A percentile compares a stretch with the other conserved stretches of the same genome.
Evolutionary conservation across 2,888 invertebrate species (phyloP).

Genomic region (Ormyrus labotus): DNA sequence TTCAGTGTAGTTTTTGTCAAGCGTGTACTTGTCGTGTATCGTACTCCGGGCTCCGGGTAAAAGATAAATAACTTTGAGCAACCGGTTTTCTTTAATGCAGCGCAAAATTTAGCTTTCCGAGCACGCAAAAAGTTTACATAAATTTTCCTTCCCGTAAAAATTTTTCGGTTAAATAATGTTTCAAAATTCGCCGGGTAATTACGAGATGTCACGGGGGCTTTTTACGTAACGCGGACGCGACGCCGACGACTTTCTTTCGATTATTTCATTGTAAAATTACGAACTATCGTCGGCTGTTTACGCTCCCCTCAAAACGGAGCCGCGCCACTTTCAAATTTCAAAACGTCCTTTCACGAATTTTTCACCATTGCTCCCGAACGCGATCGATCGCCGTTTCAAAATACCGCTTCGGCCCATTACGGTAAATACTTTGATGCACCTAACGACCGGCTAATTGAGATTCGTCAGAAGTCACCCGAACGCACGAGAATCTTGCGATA

Average conservation of each 20-base stretch:
- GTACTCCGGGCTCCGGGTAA: no score
- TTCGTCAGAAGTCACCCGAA: no score
- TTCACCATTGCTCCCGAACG: neutral
- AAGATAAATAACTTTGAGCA: no score
- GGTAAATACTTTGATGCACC: no score
- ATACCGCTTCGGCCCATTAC: no score
- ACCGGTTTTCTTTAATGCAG: no score
- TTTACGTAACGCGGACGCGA: neutral
- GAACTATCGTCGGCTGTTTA: neutral
- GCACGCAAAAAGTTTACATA: neutral
- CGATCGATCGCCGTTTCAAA: no score
- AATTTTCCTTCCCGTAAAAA: neutral
- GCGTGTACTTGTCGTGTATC: no score
- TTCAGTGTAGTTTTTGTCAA: no score
- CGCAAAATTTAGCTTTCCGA: neutral
- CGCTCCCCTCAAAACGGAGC: neutral
- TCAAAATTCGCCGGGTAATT: conserved; percentile 24
- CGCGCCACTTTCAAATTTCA: conserved; percentile 3
- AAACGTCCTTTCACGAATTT: neutral
- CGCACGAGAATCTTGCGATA: no score
- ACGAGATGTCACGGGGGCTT: neutral
- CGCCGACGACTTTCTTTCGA: conserved; percentile 3
- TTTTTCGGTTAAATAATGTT: conserved; percentile 1
- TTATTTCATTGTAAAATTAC: conserved; percentile 38
- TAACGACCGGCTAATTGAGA: no score